Evolutionary conservation across 2,888 invertebrate genomes (phyloP), one percentile per base, ranked within the genome.

Genomic region (Harpalus rubripes): DNA sequence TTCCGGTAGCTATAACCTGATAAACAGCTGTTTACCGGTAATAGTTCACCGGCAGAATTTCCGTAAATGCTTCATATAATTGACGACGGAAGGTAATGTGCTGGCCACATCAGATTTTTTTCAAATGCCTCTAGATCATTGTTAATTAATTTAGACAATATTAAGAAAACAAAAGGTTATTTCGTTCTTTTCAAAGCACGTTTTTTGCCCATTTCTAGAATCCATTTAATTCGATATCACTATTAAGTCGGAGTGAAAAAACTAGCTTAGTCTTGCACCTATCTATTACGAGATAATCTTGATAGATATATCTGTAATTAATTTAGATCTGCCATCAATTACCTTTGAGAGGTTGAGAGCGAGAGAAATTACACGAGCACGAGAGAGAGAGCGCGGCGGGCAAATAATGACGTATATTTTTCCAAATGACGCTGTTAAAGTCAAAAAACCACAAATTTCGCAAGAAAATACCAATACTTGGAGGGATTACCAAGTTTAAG

Each of bases 241-340:
- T 65, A 84, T 84, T 84, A 84, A 79, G 15, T 52, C 18, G 4
- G 18, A 56, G 7, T 78, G 4, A 83, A 83, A 74, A 83, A 83
- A 76, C 44, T n/a, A 15, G 59, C 22, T 56, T 63, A 52, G 78
- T 5, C 3, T 52, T 65, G 84, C 65, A 85, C 79, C 80, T 85
- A 79, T 85, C 79, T 85, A 85, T 85, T 85, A 85, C 15, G 68
- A 85, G 85, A 85, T 85, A 85, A 85, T 84, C 84, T 83, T 74
- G 65, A 84, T 78, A 84, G 84, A 84, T 84, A 84, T 85, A 85
- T 85, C 85, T 85, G 85, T 85, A 85, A 85, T 85, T 85, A 85
- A 85, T 85, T 80, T 85, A 85, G 85, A 85, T 85, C 56, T 80
- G 56, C 32, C 85, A 32, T 84, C 65, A 84, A 84, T 74, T 74